phyloP scores from a whole-genome alignment of 2,113 vertebrate species.

The Leuciscus idus region DNA sequence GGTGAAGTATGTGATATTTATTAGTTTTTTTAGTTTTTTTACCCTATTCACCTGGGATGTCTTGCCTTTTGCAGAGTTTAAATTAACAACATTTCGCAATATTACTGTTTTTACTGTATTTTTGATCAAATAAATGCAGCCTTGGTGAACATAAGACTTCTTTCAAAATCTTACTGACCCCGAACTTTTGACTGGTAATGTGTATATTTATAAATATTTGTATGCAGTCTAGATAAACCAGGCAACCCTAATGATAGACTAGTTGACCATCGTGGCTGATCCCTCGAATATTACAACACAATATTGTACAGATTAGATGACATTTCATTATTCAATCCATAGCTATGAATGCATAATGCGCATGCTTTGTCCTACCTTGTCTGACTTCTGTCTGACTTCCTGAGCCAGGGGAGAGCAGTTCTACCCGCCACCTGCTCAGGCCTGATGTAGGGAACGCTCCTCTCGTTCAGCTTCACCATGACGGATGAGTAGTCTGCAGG shows the following conservation, averaged over 20 bases:
- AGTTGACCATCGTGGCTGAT: too few species aligned
- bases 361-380: constrained; percentile 6
- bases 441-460: background rate
- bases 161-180: too few species aligned
- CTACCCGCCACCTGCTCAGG: constrained; percentile 27
- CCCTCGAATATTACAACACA: background rate
- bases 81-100: too few species aligned
- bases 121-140: too few species aligned
- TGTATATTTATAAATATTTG: too few species aligned
- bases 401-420: background rate
- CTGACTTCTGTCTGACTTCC: background rate
- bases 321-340: background rate
- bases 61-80: too few species aligned
- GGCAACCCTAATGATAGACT: background rate
- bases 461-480: constrained; percentile 41
- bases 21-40: too few species aligned
- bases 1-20: too few species aligned
- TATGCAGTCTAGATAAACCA: background rate
- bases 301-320: background rate
- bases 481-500: constrained; percentile 39
- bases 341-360: background rate
- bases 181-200: too few species aligned
- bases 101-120: too few species aligned
- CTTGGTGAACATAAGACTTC: too few species aligned
- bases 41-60: too few species aligned